These are phyloP conservation scores for Mycetomoellerius zeteki DNA, from an alignment of 1,140 invertebrate genomes.

Conservation along the genomic window DNA sequence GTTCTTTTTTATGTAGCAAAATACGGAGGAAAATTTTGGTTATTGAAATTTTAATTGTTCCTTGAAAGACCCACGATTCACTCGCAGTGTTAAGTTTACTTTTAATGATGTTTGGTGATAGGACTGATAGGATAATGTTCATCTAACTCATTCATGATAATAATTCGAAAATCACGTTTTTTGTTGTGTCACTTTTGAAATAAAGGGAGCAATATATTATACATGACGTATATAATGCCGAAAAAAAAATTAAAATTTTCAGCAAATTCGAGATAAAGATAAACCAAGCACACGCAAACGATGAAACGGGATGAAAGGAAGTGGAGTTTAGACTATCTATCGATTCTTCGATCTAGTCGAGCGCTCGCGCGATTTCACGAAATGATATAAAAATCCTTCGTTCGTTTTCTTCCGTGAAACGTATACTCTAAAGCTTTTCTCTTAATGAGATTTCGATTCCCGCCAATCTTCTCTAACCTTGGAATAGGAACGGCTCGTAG, in stretches of 20 bases:
- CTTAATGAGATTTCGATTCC: conserved; percentile 71
- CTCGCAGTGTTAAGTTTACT: too few species aligned
- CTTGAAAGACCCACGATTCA: too few species aligned
- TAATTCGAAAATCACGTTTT: too few species aligned
- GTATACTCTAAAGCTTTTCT: conserved; percentile 54
- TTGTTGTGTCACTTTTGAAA: too few species aligned
- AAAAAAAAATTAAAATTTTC: conserved; percentile 31
- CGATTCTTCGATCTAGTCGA: conserved; percentile 44
- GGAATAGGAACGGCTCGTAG: conserved; percentile 9
- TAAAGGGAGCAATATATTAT: too few species aligned
- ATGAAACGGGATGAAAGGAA: conserved; percentile 8
- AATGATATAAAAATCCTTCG: conserved; percentile 59
- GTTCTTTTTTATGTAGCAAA: too few species aligned
- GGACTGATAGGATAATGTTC: too few species aligned
- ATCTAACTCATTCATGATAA: too few species aligned
- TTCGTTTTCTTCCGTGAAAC: conserved; percentile 48
- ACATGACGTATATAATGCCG: too few species aligned
- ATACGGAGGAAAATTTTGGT: too few species aligned
- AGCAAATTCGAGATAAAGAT: neutral
- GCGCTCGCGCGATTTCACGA: conserved; percentile 37
- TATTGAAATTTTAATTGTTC: too few species aligned
- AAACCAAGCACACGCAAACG: neutral
- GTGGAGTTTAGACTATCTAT: conserved; percentile 33
- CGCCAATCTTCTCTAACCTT: conserved; percentile 54
- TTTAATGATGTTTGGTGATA: too few species aligned